Evolutionary conservation across 2,113 vertebrate genomes (phyloP), one percentile per base, ranked within the genome.

Genomic region (Galbula dea): DNA sequence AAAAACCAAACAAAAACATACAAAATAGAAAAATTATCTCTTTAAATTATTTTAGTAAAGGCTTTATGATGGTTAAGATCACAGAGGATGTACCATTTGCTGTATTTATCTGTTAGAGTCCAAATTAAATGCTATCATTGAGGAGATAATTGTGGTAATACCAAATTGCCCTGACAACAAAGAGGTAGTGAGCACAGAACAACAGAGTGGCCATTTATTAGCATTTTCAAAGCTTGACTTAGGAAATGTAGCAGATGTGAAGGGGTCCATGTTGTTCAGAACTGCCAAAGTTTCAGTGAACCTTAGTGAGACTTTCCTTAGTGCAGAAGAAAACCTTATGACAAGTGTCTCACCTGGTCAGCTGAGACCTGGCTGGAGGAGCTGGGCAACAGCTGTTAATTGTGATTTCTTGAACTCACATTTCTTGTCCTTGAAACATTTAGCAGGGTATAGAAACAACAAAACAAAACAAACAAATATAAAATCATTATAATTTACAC

Each of bases 381-480:
- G 30, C 29, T 27, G 12, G 4, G 7, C 30, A 82, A 39, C 29
- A 83, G 14, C 10, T 59, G 4, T 54, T 80, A 57, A 52, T 27
- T 41, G 20, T 21, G 22, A 6, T 24, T 83, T 63, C 24, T 26
- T 78, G 29, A 62, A 62, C 41, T 8, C 23, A 46, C 46, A 59
- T 72, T 1, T 0, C 34, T 46, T 68, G 11, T 49, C 32, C 23
- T 10, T 46, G 16, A 37, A 66, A 93, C 82, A 49, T 34, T 39
- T 74, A 49, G 2, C 7, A 13, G 39, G 8, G 2, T 3, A 3
- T 7, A 30, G 52, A 19, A 14, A 26, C 5, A 1, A 1, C 12
- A 26, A 17, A 61, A n/a, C n/a, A n/a, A n/a, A n/a, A n/a, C n/a
- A n/a, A n/a, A n/a, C n/a, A n/a, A n/a, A n/a, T n/a, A n/a, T n/a